These are phyloP conservation scores for Saturnia pavonia DNA, from an alignment of 2,888 invertebrate species.

Conservation along the genomic window DNA sequence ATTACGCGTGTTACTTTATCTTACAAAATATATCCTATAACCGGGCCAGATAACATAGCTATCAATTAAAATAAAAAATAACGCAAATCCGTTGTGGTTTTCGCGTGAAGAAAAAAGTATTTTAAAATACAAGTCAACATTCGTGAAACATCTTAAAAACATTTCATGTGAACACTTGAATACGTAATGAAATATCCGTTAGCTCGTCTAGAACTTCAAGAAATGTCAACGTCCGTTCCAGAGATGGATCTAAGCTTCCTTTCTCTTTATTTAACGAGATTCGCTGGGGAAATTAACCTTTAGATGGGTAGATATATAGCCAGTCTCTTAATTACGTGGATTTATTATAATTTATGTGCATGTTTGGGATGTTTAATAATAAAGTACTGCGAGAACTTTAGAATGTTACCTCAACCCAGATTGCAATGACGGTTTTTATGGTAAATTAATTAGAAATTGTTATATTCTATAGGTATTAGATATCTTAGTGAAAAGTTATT, in stretches of 20 bases:
- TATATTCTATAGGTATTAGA: too few species aligned
- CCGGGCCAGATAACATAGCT: too few species aligned
- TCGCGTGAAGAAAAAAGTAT: too few species aligned
- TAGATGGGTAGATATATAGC: conserved; percentile 26
- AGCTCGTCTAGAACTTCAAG: conserved; percentile 18
- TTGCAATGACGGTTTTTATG: not conserved
- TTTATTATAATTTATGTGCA: conserved; percentile 38
- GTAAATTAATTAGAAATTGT: not conserved
- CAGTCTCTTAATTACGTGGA: conserved; percentile 22
- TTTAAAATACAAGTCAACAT: not conserved
- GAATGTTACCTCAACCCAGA: conserved; percentile 17
- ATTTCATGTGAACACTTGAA: conserved; percentile 17
- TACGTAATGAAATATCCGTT: conserved; percentile 21
- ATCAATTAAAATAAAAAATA: too few species aligned
- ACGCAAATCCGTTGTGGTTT: too few species aligned
- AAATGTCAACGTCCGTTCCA: conserved; percentile 28
- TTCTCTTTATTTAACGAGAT: conserved; percentile 42
- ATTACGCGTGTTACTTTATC: too few species aligned
- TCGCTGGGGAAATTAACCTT: conserved; percentile 53
- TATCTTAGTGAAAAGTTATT: too few species aligned
- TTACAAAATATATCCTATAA: too few species aligned
- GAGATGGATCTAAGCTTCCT: conserved; percentile 39
- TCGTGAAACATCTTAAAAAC: conserved; percentile 1
- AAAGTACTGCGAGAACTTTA: conserved; percentile 22
- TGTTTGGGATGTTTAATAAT: conserved; percentile 20